Percentiles rank a stretch among this genome's conserved stretches.
Evolutionary conservation across 2,113 vertebrate genomes (phyloP).

Genomic region (Cavia aperea): DNA sequence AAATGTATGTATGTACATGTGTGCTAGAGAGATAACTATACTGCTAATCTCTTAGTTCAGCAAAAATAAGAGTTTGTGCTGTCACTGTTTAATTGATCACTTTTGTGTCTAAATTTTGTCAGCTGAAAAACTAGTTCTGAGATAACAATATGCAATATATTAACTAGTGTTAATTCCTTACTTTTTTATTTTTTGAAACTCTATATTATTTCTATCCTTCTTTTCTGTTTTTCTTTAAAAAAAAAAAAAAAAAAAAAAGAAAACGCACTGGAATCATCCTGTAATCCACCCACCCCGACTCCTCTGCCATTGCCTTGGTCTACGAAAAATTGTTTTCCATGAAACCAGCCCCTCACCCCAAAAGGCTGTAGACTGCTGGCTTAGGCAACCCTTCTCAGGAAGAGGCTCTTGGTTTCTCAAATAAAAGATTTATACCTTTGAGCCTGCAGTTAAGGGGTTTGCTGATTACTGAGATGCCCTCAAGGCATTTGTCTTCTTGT

Average conservation of each 20-base stretch:
- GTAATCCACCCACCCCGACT: background rate
- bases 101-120: too few relatives aligned
- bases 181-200: too few relatives aligned
- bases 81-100: too few relatives aligned
- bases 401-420: background rate
- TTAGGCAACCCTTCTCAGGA: background rate
- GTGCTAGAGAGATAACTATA: too few relatives aligned
- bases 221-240: too few relatives aligned
- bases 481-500: background rate
- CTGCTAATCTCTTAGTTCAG: too few relatives aligned
- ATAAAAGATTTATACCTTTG: background rate
- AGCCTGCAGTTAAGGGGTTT: background rate
- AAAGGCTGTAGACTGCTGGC: background rate
- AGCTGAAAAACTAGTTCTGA: too few relatives aligned
- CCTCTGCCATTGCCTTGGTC: background rate
- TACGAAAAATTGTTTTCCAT: background rate
- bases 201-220: too few relatives aligned
- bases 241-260: background rate
- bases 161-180: too few relatives aligned
- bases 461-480: background rate
- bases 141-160: too few relatives aligned
- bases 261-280: background rate
- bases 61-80: too few relatives aligned
- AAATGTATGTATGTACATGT: too few relatives aligned
- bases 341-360: background rate